Evolutionary conservation across 2,888 invertebrate species (phyloP).

Genomic region (Lysandra coridon): DNA sequence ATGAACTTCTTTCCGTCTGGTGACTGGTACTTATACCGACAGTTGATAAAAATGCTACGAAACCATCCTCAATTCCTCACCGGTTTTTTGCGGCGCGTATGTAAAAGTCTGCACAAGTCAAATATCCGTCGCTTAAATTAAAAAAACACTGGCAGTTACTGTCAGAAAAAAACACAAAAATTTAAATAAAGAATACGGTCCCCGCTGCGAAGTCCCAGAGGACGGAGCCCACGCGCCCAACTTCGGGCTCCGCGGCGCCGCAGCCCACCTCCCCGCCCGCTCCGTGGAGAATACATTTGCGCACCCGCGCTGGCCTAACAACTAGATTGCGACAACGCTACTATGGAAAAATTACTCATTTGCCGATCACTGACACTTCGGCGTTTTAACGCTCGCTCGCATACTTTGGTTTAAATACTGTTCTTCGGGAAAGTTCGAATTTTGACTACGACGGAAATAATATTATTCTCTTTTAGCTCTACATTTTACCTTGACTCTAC

Average conservation of each 20-base stretch:
- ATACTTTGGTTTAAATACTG: not conserved
- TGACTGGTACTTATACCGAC: not conserved
- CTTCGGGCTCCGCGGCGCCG: constrained; percentile 74
- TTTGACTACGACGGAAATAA: too few relatives aligned
- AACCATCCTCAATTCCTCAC: not conserved
- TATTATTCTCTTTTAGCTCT: too few relatives aligned
- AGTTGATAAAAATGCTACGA: not conserved
- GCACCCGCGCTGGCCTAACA: constrained; percentile 77
- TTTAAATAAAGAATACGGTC: constrained; percentile 59
- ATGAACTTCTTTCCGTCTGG: too few relatives aligned
- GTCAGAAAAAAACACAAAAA: constrained; percentile 36
- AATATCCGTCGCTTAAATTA: not conserved
- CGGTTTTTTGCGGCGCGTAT: not conserved
- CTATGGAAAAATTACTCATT: constrained; percentile 73
- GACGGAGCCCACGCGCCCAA: constrained; percentile 78
- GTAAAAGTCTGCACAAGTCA: not conserved
- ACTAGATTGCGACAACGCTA: constrained; percentile 71
- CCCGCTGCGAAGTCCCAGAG: constrained; percentile 65
- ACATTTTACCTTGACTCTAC: too few relatives aligned
- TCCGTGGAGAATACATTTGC: constrained; percentile 78
- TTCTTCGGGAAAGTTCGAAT: too few relatives aligned
- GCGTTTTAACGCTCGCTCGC: not conserved
- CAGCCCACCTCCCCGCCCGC: constrained; percentile 53
- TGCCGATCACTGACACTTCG: constrained; percentile 51
- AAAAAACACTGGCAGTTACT: not conserved